These are phyloP conservation scores for Aplysia californica DNA, from an alignment of 1,140 invertebrate species.

Conservation along the genomic window DNA sequence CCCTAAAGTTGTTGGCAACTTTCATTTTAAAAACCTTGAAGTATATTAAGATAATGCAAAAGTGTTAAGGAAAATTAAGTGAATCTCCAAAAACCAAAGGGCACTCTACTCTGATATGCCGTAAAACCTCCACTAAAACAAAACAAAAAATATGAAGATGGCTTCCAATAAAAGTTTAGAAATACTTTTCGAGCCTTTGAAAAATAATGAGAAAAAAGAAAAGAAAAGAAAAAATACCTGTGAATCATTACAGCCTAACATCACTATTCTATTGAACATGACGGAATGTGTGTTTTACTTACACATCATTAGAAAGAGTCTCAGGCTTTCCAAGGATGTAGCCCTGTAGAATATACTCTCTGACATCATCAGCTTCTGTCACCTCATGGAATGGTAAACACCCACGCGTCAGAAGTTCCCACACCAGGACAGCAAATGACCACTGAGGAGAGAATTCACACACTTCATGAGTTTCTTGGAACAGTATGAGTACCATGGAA, in stretches of 20 bases:
- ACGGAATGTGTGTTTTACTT: constrained; percentile 23
- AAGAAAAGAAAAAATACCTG: not conserved
- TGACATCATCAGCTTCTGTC: constrained; percentile 74
- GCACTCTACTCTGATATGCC: too few species aligned
- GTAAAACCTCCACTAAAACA: not conserved
- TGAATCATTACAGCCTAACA: not conserved
- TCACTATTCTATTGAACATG: not conserved
- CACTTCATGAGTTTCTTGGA: too few species aligned
- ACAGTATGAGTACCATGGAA: too few species aligned
- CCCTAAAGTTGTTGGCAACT: too few species aligned
- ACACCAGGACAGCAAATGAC: constrained; percentile 95
- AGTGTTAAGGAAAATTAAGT: too few species aligned
- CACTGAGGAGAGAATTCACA: constrained; percentile 75
- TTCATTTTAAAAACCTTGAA: too few species aligned
- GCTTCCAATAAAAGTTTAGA: not conserved
- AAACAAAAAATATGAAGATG: not conserved
- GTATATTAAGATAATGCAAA: too few species aligned
- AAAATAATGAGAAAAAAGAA: not conserved
- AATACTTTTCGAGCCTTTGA: not conserved
- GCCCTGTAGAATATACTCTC: constrained; percentile 35
- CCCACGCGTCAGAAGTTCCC: constrained; percentile 95
- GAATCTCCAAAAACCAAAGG: too few species aligned
- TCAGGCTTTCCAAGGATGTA: constrained; percentile 47
- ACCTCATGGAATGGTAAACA: constrained; percentile 96
- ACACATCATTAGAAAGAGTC: constrained; percentile 38